A percentile compares a stretch with the other conserved stretches of the same genome.
Conservation (phyloP, 2,113 vertebrate genomes). For the Hassar affinis region DNA sequence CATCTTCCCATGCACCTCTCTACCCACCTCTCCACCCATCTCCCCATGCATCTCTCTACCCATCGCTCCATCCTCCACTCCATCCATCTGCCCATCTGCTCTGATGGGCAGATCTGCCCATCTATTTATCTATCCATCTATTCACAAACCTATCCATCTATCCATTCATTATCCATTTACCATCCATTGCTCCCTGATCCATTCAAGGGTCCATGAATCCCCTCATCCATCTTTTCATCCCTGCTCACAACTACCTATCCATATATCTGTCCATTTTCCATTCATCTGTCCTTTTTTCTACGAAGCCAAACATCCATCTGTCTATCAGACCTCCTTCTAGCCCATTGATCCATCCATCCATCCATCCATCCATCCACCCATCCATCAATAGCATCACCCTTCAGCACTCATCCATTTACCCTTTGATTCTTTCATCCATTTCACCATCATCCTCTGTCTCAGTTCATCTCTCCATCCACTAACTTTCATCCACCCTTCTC, state of each 20-base stretch:
- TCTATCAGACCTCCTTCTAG: neutral
- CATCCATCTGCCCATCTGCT: neutral
- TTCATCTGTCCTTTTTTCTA: neutral
- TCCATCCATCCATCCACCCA: neutral
- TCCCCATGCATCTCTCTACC: neutral
- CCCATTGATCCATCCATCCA: neutral
- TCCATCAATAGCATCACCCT: neutral
- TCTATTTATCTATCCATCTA: neutral
- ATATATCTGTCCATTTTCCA: neutral
- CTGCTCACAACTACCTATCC: too few relatives aligned
- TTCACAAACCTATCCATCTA: neutral
- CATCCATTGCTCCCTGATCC: neutral
- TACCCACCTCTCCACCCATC: neutral
- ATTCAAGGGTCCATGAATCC: neutral
- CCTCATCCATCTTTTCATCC: neutral
- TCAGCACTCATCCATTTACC: neutral
- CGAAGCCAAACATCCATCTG: neutral
- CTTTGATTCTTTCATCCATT: neutral
- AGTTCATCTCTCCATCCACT: neutral
- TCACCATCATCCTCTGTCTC: neutral
- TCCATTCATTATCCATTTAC: too few relatives aligned
- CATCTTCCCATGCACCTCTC: neutral
- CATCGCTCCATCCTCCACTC: too few relatives aligned
- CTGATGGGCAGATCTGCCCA: too few relatives aligned
- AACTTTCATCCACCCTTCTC: neutral